Conservation (phyloP, 2,113 vertebrate genomes). For the Oryzias celebensis region DNA sequence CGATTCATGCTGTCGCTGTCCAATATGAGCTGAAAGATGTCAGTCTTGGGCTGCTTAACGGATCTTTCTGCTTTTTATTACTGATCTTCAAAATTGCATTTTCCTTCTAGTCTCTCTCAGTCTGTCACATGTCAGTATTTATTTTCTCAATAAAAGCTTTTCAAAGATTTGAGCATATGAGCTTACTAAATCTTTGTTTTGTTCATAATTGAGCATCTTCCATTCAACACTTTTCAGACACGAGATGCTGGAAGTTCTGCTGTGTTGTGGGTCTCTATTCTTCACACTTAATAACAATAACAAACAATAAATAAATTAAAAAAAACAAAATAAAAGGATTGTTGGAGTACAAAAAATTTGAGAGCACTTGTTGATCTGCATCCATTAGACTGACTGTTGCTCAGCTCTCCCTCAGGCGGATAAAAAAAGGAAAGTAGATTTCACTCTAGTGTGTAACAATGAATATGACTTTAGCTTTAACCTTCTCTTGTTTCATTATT, state of each 20-base stretch:
- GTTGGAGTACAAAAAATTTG: no score
- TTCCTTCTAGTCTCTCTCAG: slow-evolving; percentile 20
- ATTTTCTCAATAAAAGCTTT: slow-evolving; percentile 31
- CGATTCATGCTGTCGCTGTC: slow-evolving; percentile 19
- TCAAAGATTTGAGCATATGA: slow-evolving; percentile 22
- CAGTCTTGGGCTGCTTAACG: slow-evolving; percentile 31
- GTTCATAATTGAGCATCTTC: slow-evolving; percentile 4
- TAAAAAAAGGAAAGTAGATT: no score
- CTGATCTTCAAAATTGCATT: slow-evolving; percentile 35
- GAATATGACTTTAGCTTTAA: no score
- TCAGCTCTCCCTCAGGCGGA: no score
- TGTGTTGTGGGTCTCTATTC: not conserved
- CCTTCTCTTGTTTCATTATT: no score
- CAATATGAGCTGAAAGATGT: slow-evolving; percentile 34
- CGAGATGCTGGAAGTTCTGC: not conserved
- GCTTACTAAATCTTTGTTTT: slow-evolving; percentile 3
- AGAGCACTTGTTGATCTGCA: no score
- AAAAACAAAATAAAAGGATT: no score
- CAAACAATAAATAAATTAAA: no score
- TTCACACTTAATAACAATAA: no score
- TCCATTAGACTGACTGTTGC: no score
- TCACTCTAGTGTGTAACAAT: no score
- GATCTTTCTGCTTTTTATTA: slow-evolving; percentile 43
- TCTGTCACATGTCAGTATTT: slow-evolving; percentile 24
- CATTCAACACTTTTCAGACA: not conserved